Evolutionary conservation across 2,797 vertebrate genomes (phyloP), one percentile per base, ranked within the genome.

Genomic region (Myoxocephalus aenaeus): DNA sequence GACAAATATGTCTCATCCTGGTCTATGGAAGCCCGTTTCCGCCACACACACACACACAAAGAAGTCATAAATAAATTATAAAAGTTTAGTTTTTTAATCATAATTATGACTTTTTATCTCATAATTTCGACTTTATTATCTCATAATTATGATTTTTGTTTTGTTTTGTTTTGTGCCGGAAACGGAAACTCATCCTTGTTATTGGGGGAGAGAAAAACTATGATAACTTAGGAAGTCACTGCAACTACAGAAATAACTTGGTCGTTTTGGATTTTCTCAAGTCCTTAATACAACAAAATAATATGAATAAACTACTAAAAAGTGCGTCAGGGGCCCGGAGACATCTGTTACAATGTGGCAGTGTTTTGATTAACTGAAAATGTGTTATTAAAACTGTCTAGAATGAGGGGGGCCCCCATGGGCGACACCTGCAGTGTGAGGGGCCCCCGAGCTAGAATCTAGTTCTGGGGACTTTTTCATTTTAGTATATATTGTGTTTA

Each of bases 361-460:
- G 32, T 51, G 10, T n/a, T 17, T 57, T 66, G 25, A 74, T 74
- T 20, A 34, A 58, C 29, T 34, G 57, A 18, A 59, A 59, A 20
- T 34, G 57, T 59, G 57, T 59, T 48, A 67, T 51, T 40, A n/a
- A 48, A 22, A 3, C 13, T 40, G 54, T 11, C 2, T 20, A 12
- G 32, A 38, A 27, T n/a, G 40, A 27, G 20, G 12, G 56, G 34
- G 58, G 11, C 56, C 56, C 56, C 56, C 17, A 22, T 5, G 27
- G 50, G n/a, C 22, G 50, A 53, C 65, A 17, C 48, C 29, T 50
- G 64, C 29, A 5, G 3, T 6, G 3, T 6, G 22, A 54, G 51
- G 51, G 50, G 51, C n/a, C 12, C 27, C 29, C 20, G 10, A 59
- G 32, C 36, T 59, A 11, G 4, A 48, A n/a, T 2, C 15, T 20